Conservation (phyloP, 2,113 vertebrate genomes). For the Phainopepla nitens region DNA sequence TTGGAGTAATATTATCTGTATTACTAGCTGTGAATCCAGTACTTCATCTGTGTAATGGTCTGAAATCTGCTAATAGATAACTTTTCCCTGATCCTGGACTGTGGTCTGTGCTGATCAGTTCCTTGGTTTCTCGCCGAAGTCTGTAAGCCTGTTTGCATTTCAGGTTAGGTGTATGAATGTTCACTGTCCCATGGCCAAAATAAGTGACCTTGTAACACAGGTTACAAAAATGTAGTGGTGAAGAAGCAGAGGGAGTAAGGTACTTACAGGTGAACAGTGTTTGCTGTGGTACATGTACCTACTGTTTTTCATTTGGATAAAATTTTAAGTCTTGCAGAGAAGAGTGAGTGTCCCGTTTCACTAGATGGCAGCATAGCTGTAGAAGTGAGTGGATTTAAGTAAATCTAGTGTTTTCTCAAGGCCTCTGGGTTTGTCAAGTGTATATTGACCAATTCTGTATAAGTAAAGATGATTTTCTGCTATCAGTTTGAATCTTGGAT, state of each 20-base stretch:
- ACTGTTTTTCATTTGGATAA: not conserved
- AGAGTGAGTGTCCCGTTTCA: not conserved
- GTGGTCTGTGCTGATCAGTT: not conserved
- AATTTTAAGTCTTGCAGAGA: not conserved
- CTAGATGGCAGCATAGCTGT: conserved; percentile 53
- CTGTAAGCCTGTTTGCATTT: not conserved
- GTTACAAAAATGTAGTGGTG: not conserved
- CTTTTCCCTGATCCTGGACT: not conserved
- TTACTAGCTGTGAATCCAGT: not conserved
- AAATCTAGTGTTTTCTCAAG: not conserved
- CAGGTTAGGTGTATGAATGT: not conserved
- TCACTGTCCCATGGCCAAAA: not conserved
- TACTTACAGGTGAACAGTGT: not conserved
- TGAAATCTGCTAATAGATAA: not conserved
- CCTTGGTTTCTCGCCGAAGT: not conserved
- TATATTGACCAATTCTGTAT: not conserved
- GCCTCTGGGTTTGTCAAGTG: not conserved
- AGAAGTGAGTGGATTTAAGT: not conserved
- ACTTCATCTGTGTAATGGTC: not conserved
- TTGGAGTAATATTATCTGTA: not conserved
- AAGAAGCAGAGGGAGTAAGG: not conserved
- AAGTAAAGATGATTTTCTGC: not conserved
- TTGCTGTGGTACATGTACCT: not conserved
- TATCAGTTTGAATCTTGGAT: not conserved
- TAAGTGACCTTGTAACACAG: not conserved